Conservation (phyloP, 2,888 invertebrate genomes). For the Drosophila vallismaia region DNA sequence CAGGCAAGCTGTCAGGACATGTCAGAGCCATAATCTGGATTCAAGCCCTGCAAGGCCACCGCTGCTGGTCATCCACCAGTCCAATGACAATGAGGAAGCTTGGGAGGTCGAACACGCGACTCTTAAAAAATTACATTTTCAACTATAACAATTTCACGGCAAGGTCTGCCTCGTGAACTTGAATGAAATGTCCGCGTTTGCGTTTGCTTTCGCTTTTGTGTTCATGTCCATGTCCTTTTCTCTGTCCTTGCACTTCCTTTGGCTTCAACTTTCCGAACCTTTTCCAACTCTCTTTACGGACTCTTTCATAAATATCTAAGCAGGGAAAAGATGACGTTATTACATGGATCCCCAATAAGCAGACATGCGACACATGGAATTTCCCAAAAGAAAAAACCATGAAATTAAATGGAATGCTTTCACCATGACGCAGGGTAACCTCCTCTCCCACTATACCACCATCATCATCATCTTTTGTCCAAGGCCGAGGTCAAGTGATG, state of each 20-base stretch:
- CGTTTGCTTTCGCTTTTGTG: neutral
- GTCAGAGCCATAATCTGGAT: slow-evolving; percentile 43
- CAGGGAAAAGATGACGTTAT: slow-evolving; percentile 64
- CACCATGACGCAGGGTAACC: slow-evolving; percentile 24
- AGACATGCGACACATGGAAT: slow-evolving; percentile 18
- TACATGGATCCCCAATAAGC: slow-evolving; percentile 8
- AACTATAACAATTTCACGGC: slow-evolving; percentile 36
- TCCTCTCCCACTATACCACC: neutral
- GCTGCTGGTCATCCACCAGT: slow-evolving; percentile 1
- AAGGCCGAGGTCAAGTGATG: slow-evolving; percentile 46
- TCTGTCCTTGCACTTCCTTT: slow-evolving; percentile 7
- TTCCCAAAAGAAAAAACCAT: slow-evolving; percentile 7
- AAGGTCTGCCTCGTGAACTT: slow-evolving; percentile 24
- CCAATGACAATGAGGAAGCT: slow-evolving; percentile 28
- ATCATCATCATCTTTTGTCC: slow-evolving; percentile 32
- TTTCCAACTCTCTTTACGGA: neutral
- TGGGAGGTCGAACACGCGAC: slow-evolving; percentile 23
- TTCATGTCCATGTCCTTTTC: slow-evolving; percentile 14
- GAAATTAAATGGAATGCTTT: slow-evolving; percentile 26
- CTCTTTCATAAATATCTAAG: slow-evolving; percentile 74
- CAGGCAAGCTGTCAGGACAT: slow-evolving; percentile 28
- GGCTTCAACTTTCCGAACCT: neutral
- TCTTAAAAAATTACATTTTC: slow-evolving; percentile 34
- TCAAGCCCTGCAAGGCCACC: slow-evolving; percentile 61
- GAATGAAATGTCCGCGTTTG: slow-evolving; percentile 21